phyloP scores from a whole-genome alignment of 1,140 invertebrate species.

The Kradibia gibbosae region DNA sequence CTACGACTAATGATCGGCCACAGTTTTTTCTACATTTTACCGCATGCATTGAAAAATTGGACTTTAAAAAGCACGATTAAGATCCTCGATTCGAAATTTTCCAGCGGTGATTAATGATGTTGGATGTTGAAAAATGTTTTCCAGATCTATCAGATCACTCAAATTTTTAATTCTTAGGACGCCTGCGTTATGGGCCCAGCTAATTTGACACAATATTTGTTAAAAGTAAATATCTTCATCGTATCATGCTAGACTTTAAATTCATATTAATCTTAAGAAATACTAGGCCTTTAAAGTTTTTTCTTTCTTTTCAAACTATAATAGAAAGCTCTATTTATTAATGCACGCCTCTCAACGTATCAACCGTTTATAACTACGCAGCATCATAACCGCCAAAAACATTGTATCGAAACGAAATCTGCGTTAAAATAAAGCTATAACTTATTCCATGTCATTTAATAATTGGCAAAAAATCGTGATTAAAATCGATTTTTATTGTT shows the following conservation, averaged over 20 bases:
- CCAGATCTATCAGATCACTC: background rate
- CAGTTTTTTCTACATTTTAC: slow-evolving; percentile 45
- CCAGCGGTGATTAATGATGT: slow-evolving; percentile 52
- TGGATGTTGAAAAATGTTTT: slow-evolving; percentile 40
- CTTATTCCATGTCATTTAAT: too few relatives aligned
- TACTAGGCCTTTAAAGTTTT: too few relatives aligned
- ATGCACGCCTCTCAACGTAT: too few relatives aligned
- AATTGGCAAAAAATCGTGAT: background rate
- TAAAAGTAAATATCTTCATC: slow-evolving; percentile 16
- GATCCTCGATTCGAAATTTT: slow-evolving; percentile 60
- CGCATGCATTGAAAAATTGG: slow-evolving; percentile 44
- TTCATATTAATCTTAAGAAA: background rate
- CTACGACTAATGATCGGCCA: slow-evolving; percentile 64
- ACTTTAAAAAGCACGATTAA: slow-evolving; percentile 38
- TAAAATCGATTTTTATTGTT: slow-evolving; percentile 22
- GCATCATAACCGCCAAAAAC: too few relatives aligned
- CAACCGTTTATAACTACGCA: too few relatives aligned
- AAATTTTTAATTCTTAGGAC: slow-evolving; percentile 45
- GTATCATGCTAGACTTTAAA: background rate
- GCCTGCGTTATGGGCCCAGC: background rate
- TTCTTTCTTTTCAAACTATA: too few relatives aligned
- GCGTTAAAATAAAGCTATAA: too few relatives aligned
- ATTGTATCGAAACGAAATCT: too few relatives aligned
- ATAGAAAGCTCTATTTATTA: too few relatives aligned
- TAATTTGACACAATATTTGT: slow-evolving; percentile 12